Base-by-base conservation (phyloP, 2,797 vertebrate genomes). In the Emydoidea blandingii region DNA sequence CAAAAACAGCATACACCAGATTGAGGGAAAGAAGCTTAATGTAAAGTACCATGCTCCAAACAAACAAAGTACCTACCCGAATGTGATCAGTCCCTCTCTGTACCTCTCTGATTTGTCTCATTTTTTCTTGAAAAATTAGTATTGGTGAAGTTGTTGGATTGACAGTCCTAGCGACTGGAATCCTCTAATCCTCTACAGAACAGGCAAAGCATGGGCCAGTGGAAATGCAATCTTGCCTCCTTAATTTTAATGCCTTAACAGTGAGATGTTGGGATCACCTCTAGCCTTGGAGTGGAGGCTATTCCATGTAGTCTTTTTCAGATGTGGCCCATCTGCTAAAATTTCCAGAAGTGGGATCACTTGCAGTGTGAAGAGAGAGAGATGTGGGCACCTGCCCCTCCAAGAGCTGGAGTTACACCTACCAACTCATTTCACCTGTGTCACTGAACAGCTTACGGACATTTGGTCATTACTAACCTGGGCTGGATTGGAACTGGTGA, bases 21-120 rank as follows among this genome's bases (percentile, higher is more conserved):
- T n/a, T 88, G 72, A 65, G 92, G 65, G 89, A 95, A 96, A 94
- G 86, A 91, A 80, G 92, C 91, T 92, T 94, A 92, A 94, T 92
- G 65, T 80, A 92, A 44, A 95, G 79, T 56, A 65, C 56, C 1
- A 8, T 89, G 74, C 88, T 95, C 93, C 76, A 97, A 95, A 93
- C 92, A 91, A 87, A 15, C 18, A 37, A 72, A 41, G 37, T 94
- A 65, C 91, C 95, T 94, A 88, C 81, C n/a, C 92, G 72, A 92
- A 91, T 91, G 37, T 50, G 82, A 87, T 80, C 34, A 87, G 79
- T 47, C 29, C 88, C 52, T 52, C 96, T 80, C 85, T 74, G 83
- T 95, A 79, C 62, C 86, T 94, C 41, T 93, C 72, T 72, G 78
- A 53, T 94, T 62, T 93, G 81, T 88, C 89, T 95, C 65, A 18